Base-by-base conservation (phyloP, 2,888 invertebrate genomes). In the Itoplectis maculator region DNA sequence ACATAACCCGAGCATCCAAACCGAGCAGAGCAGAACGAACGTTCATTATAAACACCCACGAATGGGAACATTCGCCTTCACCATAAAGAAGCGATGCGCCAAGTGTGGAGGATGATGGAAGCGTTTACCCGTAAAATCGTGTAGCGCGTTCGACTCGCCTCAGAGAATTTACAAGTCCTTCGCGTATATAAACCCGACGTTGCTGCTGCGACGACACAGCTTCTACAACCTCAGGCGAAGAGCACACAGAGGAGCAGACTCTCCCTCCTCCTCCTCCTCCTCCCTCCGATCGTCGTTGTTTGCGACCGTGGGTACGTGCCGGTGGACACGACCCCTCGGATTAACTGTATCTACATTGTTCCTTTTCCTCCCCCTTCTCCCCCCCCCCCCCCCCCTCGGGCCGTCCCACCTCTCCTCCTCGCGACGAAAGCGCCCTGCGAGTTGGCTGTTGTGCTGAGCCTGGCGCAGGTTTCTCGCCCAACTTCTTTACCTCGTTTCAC, bases 61-160 rank as follows among this genome's bases (percentile, higher is more conserved):
- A 18, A 72, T 15, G 40, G 61, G 61, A 70, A 51, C 61, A 59
- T 69, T 20, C 72, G 68, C 68, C 54, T 37, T 0, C 68, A 40
- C 18, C 72, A 42, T 82, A 68, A 72, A 76, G 72, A 79, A 75
- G 66, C 72, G 70, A 65, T 68, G 70, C 69, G 82, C 73, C 65
- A 76, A 63, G 76, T 68, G 66, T 56, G 66, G n/a, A 54, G 69
- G 29, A 29, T 61, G 61, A 42, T 72, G 66, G 29, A 74, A 80
- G 85, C 85, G 78, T 85, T 86, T 85, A 83, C 85, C 81, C 75
- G 85, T 75, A 85, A 86, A 86, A 86, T 86, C 83, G 84, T 83
- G 81, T 79, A 86, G 85, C 77, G n/a, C n/a, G n/a, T n/a, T 85
- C 37, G 65, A 70, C 72, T 79, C 56, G 83, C 81, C 75, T 83